Conservation (phyloP, 2,113 vertebrate species). For the Callipepla squamata region DNA sequence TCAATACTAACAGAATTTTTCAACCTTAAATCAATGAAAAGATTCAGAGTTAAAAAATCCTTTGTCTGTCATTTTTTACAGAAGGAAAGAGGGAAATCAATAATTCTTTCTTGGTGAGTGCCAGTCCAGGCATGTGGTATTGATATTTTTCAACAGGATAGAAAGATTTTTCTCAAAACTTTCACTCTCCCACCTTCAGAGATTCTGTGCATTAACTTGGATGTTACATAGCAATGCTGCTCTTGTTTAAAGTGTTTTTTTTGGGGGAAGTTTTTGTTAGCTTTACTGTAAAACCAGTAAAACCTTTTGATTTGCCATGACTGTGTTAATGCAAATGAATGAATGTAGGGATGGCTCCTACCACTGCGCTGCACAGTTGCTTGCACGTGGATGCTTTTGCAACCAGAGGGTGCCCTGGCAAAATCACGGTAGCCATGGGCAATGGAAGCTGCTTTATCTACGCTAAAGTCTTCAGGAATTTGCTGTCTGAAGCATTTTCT, state of each 20-base stretch:
- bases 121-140: slow-evolving; percentile 38
- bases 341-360: neutral
- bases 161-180: slow-evolving; percentile 60
- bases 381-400: neutral
- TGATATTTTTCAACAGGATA: slow-evolving; percentile 69
- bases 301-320: neutral
- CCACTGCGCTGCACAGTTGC: neutral
- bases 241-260: slow-evolving; percentile 1
- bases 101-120: slow-evolving; percentile 71
- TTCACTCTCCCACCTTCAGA: slow-evolving; percentile 43
- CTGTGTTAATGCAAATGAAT: neutral
- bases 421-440: neutral
- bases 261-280: neutral
- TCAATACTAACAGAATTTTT: slow-evolving; percentile 48
- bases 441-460: neutral
- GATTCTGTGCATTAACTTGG: slow-evolving; percentile 5
- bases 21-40: slow-evolving; percentile 63
- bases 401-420: neutral
- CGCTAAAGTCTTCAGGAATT: neutral
- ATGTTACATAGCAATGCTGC: neutral
- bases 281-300: neutral
- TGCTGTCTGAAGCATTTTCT: slow-evolving; percentile 1
- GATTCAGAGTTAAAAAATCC: slow-evolving; percentile 33
- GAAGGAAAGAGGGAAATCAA: slow-evolving; percentile 64
- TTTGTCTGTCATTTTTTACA: slow-evolving; percentile 37